Conservation (phyloP, 2,888 invertebrate genomes). For the Netelia inedita region DNA sequence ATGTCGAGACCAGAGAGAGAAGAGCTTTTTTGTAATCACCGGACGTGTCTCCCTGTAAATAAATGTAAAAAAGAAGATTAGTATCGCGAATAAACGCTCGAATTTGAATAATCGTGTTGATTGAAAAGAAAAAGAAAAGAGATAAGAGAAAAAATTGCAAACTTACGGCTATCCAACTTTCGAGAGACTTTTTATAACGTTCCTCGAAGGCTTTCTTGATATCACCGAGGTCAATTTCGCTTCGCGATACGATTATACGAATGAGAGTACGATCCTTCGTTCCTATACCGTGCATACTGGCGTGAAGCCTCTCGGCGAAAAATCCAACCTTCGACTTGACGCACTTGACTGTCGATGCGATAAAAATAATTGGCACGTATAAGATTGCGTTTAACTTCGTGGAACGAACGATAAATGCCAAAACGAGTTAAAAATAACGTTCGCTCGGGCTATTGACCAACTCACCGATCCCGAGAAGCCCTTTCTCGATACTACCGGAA, state of each 20-base stretch:
- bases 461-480: slow-evolving; percentile 95
- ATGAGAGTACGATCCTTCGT: slow-evolving; percentile 97
- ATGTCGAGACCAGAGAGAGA: slow-evolving; percentile 92
- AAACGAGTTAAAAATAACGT: neutral
- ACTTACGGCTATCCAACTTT: slow-evolving; percentile 94
- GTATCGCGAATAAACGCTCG: neutral
- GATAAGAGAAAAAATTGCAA: too few species aligned
- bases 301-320: slow-evolving; percentile 96
- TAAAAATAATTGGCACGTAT: slow-evolving; percentile 4
- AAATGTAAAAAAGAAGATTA: slow-evolving; percentile 69
- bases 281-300: slow-evolving; percentile 95
- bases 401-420: slow-evolving; percentile 50
- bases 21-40: slow-evolving; percentile 97
- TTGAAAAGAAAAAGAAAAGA: too few species aligned
- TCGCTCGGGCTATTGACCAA: slow-evolving; percentile 2
- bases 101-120: neutral
- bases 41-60: slow-evolving; percentile 95
- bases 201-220: slow-evolving; percentile 96
- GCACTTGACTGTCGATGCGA: slow-evolving; percentile 89
- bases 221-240: slow-evolving; percentile 96
- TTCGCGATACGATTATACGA: slow-evolving; percentile 95
- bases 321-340: slow-evolving; percentile 96
- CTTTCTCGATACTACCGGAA: slow-evolving; percentile 94
- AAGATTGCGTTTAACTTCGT: neutral
- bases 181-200: slow-evolving; percentile 93